A percentile compares a stretch with the other conserved stretches of the same genome.
phyloP scores from a whole-genome alignment of 2,888 invertebrate species.

The Xanthorhoe spadicearia region DNA sequence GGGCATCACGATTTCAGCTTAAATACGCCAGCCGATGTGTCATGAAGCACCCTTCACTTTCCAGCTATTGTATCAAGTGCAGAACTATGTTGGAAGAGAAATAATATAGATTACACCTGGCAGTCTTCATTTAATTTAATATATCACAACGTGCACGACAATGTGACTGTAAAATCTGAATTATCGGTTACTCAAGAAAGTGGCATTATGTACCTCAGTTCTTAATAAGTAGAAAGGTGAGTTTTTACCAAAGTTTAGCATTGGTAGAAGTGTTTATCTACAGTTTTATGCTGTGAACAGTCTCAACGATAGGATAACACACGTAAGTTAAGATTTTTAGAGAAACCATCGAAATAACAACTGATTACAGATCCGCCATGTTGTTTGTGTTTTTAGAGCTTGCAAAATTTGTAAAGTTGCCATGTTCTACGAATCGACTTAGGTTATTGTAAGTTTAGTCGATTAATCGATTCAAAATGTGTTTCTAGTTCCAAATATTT shows the following conservation, averaged over 20 bases:
- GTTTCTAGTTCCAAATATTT: too few species aligned
- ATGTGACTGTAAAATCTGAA: conserved; percentile 59
- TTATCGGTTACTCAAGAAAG: conserved; percentile 57
- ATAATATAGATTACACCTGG: conserved; percentile 27
- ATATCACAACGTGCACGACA: conserved; percentile 55
- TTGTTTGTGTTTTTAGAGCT: conserved; percentile 63
- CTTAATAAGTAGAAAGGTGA: conserved; percentile 26
- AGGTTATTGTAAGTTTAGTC: conserved; percentile 11
- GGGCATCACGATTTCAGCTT: conserved; percentile 59
- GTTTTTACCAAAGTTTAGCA: conserved; percentile 6
- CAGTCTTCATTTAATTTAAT: conserved; percentile 58
- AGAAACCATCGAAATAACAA: conserved; percentile 55
- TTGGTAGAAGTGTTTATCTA: conserved; percentile 17
- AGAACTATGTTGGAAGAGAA: conserved; percentile 28
- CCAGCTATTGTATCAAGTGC: conserved; percentile 14
- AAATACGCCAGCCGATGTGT: conserved; percentile 8
- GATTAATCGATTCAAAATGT: conserved; percentile 4
- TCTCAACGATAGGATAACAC: conserved; percentile 25
- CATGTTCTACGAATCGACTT: conserved; percentile 13
- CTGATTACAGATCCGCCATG: conserved; percentile 75
- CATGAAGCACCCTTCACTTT: conserved; percentile 26
- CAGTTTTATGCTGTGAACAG: conserved; percentile 25
- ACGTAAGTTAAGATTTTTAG: conserved; percentile 41
- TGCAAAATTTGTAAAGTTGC: conserved; percentile 5
- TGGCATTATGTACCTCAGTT: conserved; percentile 44